Conservation (phyloP, 2,888 invertebrate genomes). For the Creontiades dilutus region DNA sequence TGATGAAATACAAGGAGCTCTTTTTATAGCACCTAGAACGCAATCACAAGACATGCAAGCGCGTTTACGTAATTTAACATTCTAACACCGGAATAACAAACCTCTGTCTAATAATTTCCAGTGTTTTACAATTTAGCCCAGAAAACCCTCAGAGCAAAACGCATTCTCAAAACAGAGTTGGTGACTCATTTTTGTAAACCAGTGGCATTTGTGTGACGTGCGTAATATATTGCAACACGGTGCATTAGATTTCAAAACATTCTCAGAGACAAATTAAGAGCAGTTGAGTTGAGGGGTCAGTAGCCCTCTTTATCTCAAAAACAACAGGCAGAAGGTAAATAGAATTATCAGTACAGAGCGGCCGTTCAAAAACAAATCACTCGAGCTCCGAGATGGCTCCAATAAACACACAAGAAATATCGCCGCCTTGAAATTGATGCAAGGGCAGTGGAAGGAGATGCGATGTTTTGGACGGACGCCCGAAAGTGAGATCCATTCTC, state of each 20-base stretch:
- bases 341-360: background rate
- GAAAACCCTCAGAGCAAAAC: too few species aligned
- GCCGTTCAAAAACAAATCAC: slow-evolving; percentile 19
- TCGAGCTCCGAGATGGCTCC: background rate
- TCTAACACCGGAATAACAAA: too few species aligned
- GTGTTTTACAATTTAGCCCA: too few species aligned
- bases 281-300: background rate
- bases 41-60: too few species aligned
- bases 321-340: background rate
- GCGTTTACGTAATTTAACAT: too few species aligned
- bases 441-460: background rate
- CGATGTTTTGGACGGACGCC: background rate
- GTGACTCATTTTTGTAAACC: too few species aligned
- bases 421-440: background rate
- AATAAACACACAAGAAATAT: slow-evolving; percentile 30
- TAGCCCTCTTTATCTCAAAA: background rate
- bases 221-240: too few species aligned
- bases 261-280: background rate
- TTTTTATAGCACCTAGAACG: too few species aligned
- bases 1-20: too few species aligned
- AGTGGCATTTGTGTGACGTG: too few species aligned
- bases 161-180: too few species aligned
- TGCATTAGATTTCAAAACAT: background rate
- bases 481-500: background rate
- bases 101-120: too few species aligned